phyloP scores from a whole-genome alignment of 2,797 vertebrate genomes.

The Sebastes matsubarae region DNA sequence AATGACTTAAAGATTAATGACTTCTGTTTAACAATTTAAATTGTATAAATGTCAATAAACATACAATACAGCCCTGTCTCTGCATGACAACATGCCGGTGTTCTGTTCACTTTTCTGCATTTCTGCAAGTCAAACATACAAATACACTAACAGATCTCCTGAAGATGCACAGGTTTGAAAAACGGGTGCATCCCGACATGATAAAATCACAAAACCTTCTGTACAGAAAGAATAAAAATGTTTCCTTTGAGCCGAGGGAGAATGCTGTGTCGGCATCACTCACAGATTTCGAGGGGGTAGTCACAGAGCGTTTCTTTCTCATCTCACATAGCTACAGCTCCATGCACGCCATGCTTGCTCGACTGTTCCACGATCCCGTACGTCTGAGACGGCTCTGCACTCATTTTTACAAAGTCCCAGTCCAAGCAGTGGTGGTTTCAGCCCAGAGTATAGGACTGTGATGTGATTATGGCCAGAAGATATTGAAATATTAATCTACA shows the following conservation, averaged over 20 bases:
- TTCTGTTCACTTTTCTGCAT: background rate
- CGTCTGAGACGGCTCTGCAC: conserved; percentile 3
- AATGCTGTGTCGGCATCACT: conserved; percentile 3
- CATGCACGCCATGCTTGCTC: background rate
- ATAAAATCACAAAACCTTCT: background rate
- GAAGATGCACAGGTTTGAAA: background rate
- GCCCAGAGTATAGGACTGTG: conserved; percentile 14
- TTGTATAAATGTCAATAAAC: background rate
- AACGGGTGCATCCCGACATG: background rate
- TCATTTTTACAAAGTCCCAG: conserved; percentile 34
- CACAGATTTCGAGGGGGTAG: background rate
- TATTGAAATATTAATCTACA: conserved; percentile 64
- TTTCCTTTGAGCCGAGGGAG: conserved; percentile 2
- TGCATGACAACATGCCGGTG: background rate
- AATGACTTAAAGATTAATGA: background rate
- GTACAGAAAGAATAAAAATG: background rate
- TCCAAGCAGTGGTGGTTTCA: conserved; percentile 1
- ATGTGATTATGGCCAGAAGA: conserved; percentile 42
- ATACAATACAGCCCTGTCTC: background rate
- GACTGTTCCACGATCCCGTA: conserved; percentile 27
- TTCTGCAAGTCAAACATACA: background rate
- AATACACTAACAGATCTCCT: background rate
- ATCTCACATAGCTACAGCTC: conserved; percentile 14
- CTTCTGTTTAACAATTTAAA: background rate
- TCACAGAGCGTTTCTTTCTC: conserved; percentile 20